Evolutionary conservation across 2,888 invertebrate species (phyloP).

Genomic region (Lymantria dispar): DNA sequence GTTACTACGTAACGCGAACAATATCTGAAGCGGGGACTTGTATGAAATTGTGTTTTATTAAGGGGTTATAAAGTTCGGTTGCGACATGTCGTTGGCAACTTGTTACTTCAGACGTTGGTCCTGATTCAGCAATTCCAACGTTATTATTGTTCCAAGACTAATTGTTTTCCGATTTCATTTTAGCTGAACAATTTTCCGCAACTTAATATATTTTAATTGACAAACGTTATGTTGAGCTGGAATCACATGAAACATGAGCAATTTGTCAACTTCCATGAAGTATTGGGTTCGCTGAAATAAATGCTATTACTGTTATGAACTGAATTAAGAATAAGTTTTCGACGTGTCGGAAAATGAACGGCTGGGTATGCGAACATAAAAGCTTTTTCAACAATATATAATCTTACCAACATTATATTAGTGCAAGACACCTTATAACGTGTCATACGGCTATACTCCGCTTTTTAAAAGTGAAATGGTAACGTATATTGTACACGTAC

Average conservation of each 20-base stretch:
- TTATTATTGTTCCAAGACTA: conserved; percentile 63
- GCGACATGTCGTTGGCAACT: conserved; percentile 73
- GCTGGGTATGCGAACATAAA: too few species aligned
- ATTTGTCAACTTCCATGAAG: not conserved
- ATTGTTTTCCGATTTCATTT: conserved; percentile 70
- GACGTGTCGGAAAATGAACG: too few species aligned
- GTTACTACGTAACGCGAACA: conserved; percentile 58
- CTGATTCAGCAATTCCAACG: conserved; percentile 54
- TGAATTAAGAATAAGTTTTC: not conserved
- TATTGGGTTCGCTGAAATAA: not conserved
- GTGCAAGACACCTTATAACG: too few species aligned
- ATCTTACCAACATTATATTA: too few species aligned
- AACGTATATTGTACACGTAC: too few species aligned
- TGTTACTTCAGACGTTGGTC: conserved; percentile 63
- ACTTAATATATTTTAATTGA: conserved; percentile 49
- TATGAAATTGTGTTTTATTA: conserved; percentile 81
- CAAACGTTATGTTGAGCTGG: conserved; percentile 6
- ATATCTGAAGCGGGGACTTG: conserved; percentile 58
- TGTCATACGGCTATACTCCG: too few species aligned
- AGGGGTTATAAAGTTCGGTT: conserved; percentile 74
- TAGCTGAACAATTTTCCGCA: conserved; percentile 43
- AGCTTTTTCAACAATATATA: too few species aligned
- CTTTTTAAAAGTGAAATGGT: too few species aligned
- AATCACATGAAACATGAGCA: not conserved
- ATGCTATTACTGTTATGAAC: not conserved